A percentile compares a stretch with the other conserved stretches of the same genome.
phyloP scores from a whole-genome alignment of 2,797 vertebrate genomes.

The Epinephelus malabaricus region DNA sequence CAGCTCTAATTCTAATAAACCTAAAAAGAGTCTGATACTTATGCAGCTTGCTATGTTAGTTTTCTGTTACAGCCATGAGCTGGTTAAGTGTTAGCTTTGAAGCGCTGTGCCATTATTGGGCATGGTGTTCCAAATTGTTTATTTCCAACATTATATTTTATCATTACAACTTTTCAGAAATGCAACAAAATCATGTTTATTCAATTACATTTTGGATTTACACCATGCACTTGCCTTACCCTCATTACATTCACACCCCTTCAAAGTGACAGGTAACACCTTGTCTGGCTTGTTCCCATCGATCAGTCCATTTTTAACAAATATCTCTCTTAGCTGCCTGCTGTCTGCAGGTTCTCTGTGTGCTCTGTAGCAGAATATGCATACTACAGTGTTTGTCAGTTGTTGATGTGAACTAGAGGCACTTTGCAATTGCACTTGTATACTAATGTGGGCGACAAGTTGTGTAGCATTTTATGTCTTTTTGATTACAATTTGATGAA shows the following conservation, averaged over 20 bases:
- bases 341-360: constrained; percentile 12
- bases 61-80: no score
- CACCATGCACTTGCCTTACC: not conserved
- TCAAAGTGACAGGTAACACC: constrained; percentile 36
- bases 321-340: constrained; percentile 1
- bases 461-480: not conserved
- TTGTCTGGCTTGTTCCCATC: constrained; percentile 29
- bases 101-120: no score
- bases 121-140: not conserved
- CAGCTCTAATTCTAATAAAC: no score
- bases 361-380: not conserved
- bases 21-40: no score
- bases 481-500: not conserved
- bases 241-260: constrained; percentile 8
- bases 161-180: not conserved
- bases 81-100: no score
- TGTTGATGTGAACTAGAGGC: not conserved
- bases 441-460: not conserved
- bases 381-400: not conserved
- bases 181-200: not conserved
- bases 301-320: constrained; percentile 11
- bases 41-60: no score
- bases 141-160: not conserved
- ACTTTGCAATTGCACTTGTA: not conserved
- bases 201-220: not conserved